Percentiles rank a stretch among this genome's conserved stretches.
These are phyloP conservation scores for Chelonoidis abingdonii DNA, from an alignment of 2,113 vertebrate genomes.

Conservation along the genomic window DNA sequence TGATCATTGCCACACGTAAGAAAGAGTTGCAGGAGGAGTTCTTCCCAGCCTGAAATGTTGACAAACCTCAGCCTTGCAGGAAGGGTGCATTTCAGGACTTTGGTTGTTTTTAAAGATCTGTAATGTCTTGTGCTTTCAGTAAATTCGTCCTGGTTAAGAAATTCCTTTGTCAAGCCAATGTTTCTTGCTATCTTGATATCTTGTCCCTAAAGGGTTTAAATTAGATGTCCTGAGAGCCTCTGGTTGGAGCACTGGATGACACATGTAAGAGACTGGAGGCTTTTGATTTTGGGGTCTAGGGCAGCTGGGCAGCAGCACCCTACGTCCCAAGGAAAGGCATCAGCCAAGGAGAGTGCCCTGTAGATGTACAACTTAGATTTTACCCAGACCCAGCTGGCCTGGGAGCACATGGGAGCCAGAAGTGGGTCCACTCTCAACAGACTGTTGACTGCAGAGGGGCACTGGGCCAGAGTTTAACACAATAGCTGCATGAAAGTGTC, in stretches of 20 bases:
- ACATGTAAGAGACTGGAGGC: neutral
- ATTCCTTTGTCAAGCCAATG: neutral
- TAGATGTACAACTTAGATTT: neutral
- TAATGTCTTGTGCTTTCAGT: neutral
- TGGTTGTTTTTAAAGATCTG: neutral
- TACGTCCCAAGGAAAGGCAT: neutral
- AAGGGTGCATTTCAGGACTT: neutral
- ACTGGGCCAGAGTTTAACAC: neutral
- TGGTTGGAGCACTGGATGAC: neutral
- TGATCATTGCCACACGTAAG: neutral
- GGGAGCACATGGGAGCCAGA: neutral
- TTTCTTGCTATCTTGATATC: neutral
- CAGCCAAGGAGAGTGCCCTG: neutral
- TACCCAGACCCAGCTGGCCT: neutral
- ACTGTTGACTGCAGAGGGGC: neutral
- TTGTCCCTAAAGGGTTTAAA: neutral
- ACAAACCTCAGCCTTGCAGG: neutral
- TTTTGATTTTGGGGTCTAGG: neutral
- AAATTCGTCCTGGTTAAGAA: neutral
- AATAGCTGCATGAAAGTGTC: neutral
- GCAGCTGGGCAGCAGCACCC: neutral
- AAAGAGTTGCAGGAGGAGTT: neutral
- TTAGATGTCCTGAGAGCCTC: neutral
- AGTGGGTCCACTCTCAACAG: accelerated
- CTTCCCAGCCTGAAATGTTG: neutral